A percentile compares a stretch with the other conserved stretches of the same genome.
Conservation (phyloP, 2,113 vertebrate genomes). For the Brachyistius frenatus region DNA sequence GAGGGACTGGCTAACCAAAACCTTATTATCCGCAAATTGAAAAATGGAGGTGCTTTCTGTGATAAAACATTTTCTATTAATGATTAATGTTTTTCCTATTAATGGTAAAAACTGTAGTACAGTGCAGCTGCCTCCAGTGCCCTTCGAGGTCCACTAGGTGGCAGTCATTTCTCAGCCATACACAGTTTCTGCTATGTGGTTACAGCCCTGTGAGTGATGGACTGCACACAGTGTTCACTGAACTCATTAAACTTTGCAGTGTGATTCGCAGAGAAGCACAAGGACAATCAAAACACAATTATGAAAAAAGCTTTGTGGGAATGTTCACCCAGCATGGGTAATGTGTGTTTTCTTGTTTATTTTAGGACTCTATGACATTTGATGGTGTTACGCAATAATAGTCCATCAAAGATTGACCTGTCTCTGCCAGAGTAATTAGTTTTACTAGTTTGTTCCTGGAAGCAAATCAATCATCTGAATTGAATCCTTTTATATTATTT, state of each 20-base stretch:
- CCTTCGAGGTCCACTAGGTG: conserved; percentile 51
- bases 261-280: conserved; percentile 24
- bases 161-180: conserved; percentile 22
- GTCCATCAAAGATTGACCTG: not conserved
- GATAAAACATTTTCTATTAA: no score
- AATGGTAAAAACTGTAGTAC: not conserved
- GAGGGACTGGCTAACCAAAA: no score
- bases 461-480: not conserved
- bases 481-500: no score
- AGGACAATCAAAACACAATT: conserved; percentile 36
- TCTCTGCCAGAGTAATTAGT: not conserved
- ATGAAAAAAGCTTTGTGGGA: conserved; percentile 41
- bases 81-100: no score
- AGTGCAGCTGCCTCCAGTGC: not conserved
- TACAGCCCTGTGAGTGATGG: not conserved
- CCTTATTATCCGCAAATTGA: no score
- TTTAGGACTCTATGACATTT: conserved; percentile 24
- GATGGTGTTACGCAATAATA: not conserved
- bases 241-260: conserved; percentile 56
- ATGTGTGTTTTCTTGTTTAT: conserved; percentile 42
- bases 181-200: not conserved
- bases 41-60: no score
- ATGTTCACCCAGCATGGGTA: conserved; percentile 16
- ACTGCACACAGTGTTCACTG: conserved; percentile 19
- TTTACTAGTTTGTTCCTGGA: not conserved